Base-by-base conservation (phyloP, 2,113 vertebrate genomes). In the Apeltes quadracus region DNA sequence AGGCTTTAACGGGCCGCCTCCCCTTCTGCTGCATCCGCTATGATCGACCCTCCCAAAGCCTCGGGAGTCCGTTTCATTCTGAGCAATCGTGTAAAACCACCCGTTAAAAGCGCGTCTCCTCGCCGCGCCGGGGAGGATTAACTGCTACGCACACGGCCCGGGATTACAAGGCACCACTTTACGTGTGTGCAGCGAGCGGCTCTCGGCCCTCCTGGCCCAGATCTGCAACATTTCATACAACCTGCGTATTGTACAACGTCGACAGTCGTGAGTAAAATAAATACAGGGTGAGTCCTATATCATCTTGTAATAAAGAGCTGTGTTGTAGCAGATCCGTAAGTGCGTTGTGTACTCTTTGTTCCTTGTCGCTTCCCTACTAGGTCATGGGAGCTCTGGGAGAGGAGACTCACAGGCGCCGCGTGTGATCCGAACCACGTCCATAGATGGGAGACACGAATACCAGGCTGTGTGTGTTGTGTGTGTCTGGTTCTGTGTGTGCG, bases 301-400 rank as follows among this genome's bases (percentile, higher is more conserved):
- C 46, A 16, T 58, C 29, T 46, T 16, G 4, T 39, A 53, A 58
- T 18, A 8, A 50, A 38, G 38, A 53, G 16, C 25, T n/a, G 3
- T 2, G 38, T 29, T 25, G 38, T 34, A 87, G 78, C 68, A 81
- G 74, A 87, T 85, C 83, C 81, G 83, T 79, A 87, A 74, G 83
- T 84, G 79, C 86, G 79, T 36, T 87, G 87, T 89, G 67, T 89
- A 90, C 69, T 88, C 82, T 88, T 51, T 76, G 76, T n/a, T n/a
- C 86, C 82, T 86, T 76, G 54, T 74, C 50, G 65, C 85, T 84
- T 87, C 87, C 90, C 88, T 92, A 90, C 89, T 85, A 85, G 89
- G 90, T 88, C 85, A 88, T 80, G 63, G 88, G 65, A 72, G 61
- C 67, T 81, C 80, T 75, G 56, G 39, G 57, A 85, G 79, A 81